phyloP scores from a whole-genome alignment of 2,888 invertebrate species.

The Catotricha subobsoleta region DNA sequence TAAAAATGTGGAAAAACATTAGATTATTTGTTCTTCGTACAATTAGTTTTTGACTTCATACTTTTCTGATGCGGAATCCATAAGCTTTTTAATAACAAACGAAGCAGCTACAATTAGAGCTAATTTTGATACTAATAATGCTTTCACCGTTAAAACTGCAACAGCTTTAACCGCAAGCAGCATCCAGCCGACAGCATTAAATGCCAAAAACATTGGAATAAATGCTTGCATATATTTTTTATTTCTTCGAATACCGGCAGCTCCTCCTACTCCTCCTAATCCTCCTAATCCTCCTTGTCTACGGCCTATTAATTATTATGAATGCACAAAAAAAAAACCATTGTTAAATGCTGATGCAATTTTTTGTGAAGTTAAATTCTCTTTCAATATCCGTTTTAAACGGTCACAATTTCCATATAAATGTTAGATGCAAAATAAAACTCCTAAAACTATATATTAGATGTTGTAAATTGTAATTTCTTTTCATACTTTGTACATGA shows the following conservation, averaged over 20 bases:
- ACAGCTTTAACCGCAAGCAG: conserved; percentile 42
- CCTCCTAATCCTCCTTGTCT: conserved; percentile 26
- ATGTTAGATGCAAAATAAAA: no score
- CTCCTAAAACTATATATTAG: no score
- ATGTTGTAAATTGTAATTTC: no score
- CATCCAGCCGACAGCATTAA: conserved; percentile 45
- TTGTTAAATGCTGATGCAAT: no score
- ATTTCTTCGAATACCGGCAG: conserved; percentile 28
- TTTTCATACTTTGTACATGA: no score
- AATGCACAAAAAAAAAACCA: no score
- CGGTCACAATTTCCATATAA: no score
- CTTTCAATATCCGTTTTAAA: no score
- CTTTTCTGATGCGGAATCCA: conserved; percentile 37
- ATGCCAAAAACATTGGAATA: conserved; percentile 47
- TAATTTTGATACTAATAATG: conserved; percentile 48
- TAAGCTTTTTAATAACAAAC: conserved; percentile 40
- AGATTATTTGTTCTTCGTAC: not conserved
- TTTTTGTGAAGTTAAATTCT: no score
- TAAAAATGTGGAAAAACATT: not conserved
- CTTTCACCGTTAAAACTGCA: conserved; percentile 44
- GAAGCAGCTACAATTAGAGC: conserved; percentile 44
- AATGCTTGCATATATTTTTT: conserved; percentile 44
- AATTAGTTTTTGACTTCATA: conserved; percentile 13
- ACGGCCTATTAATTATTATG: no score
- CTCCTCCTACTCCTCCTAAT: conserved; percentile 19